Conservation (phyloP, 2,113 vertebrate genomes). For the Pongo abelii region DNA sequence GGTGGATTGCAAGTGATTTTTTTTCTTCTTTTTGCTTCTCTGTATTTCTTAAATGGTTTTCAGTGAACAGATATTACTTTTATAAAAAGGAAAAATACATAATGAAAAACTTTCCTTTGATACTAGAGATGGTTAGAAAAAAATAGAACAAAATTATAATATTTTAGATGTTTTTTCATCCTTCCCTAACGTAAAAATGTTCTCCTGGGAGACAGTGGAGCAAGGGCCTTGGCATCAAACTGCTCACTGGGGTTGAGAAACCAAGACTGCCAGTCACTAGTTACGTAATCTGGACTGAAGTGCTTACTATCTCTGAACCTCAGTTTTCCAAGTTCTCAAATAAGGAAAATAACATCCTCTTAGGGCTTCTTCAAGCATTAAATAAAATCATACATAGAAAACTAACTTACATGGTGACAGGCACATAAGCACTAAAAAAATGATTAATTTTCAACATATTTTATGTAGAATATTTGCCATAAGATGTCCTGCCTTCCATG, state of each 20-base stretch:
- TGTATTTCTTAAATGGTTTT: background rate
- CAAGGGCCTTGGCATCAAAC: background rate
- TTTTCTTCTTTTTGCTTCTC: constrained; percentile 1
- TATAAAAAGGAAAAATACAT: constrained; percentile 22
- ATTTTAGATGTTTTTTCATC: background rate
- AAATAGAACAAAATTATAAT: background rate
- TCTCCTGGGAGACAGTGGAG: background rate
- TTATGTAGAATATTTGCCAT: background rate
- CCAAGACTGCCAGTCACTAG: background rate
- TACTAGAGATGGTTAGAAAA: background rate
- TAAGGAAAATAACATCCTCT: background rate
- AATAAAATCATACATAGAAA: constrained; percentile 20
- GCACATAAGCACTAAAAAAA: background rate
- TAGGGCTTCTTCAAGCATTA: background rate
- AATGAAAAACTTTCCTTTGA: background rate
- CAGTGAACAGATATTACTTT: background rate
- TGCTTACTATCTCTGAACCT: background rate
- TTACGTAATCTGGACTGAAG: background rate
- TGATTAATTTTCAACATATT: background rate
- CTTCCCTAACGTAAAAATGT: background rate
- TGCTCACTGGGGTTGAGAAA: background rate
- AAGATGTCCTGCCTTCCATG: background rate
- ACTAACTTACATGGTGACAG: background rate
- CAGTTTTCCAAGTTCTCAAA: background rate
- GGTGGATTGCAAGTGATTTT: background rate